phyloP scores from a whole-genome alignment of 1,140 invertebrate genomes.

The Rhizoglyphus robini region DNA sequence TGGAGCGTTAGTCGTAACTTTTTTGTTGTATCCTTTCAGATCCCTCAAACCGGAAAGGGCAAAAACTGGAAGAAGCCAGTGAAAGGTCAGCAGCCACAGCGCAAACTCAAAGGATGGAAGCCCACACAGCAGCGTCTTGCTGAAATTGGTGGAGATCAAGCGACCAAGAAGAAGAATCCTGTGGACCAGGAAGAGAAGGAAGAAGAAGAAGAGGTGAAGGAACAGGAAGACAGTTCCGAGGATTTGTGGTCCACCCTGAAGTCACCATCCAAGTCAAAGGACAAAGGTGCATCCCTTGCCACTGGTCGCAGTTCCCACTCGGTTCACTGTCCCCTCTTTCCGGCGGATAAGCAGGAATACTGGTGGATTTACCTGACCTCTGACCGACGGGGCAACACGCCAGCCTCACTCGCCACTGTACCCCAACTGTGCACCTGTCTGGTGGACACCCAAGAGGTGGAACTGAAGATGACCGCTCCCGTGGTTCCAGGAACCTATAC shows the following conservation, averaged over 20 bases:
- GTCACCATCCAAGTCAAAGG: neutral
- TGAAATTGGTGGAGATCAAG: neutral
- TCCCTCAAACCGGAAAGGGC: too few species aligned
- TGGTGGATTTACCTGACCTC: constrained; percentile 94
- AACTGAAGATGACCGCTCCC: constrained; percentile 90
- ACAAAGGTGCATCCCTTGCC: constrained; percentile 36
- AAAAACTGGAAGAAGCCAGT: too few species aligned
- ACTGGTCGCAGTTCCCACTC: constrained; percentile 83
- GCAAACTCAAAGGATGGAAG: too few species aligned
- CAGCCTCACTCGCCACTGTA: constrained; percentile 54
- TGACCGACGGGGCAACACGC: constrained; percentile 44
- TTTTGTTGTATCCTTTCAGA: too few species aligned
- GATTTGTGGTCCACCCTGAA: too few species aligned
- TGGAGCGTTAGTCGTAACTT: too few species aligned
- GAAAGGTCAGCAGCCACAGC: too few species aligned
- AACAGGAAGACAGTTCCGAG: too few species aligned
- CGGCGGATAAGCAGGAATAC: constrained; percentile 92
- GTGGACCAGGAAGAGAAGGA: neutral
- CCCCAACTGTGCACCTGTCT: constrained; percentile 63
- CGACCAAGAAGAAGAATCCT: neutral
- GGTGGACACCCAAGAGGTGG: constrained; percentile 45
- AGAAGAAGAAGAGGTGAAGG: neutral
- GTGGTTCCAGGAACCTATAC: constrained; percentile 78
- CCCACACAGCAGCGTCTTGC: too few species aligned
- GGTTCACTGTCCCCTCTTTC: constrained; percentile 90